Evolutionary conservation across 2,797 vertebrate genomes (phyloP).

Genomic region (Molossus molossus): DNA sequence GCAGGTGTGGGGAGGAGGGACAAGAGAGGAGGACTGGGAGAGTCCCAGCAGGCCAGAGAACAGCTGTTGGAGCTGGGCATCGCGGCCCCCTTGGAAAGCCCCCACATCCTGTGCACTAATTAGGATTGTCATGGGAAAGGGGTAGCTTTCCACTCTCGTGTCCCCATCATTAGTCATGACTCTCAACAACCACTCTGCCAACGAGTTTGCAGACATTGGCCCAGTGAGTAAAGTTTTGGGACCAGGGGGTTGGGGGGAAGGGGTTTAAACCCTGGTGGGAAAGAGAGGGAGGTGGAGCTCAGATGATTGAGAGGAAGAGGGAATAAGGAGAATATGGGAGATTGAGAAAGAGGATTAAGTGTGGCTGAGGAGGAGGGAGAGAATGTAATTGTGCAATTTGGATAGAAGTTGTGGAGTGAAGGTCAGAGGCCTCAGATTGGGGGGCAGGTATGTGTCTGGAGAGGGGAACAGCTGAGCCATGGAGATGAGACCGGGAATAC

Average conservation of each 20-base stretch:
- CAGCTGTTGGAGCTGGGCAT: slow-evolving; percentile 76
- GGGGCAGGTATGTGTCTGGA: not conserved
- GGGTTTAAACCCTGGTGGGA: not conserved
- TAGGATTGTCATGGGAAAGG: slow-evolving; percentile 82
- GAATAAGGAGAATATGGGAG: not conserved
- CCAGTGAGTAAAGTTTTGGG: not conserved
- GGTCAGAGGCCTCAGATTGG: not conserved
- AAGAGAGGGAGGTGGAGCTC: not conserved
- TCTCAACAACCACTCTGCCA: slow-evolving; percentile 59
- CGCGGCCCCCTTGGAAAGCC: slow-evolving; percentile 69
- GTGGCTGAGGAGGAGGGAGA: not conserved
- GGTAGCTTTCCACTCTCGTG: not conserved
- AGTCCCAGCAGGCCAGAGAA: slow-evolving; percentile 25
- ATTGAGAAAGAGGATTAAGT: slow-evolving; percentile 13
- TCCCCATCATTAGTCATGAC: slow-evolving; percentile 11
- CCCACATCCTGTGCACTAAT: slow-evolving; percentile 81
- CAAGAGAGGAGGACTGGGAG: not conserved
- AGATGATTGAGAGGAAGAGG: not conserved
- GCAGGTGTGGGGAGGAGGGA: slow-evolving; percentile 67
- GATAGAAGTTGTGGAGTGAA: not conserved
- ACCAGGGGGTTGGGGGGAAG: not conserved
- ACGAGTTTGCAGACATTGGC: slow-evolving; percentile 36
- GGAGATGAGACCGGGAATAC: not conserved
- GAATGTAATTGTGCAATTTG: not conserved
- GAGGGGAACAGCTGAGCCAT: not conserved